Conservation (phyloP, 1,140 invertebrate genomes). For the Aradophagus sp. region DNA sequence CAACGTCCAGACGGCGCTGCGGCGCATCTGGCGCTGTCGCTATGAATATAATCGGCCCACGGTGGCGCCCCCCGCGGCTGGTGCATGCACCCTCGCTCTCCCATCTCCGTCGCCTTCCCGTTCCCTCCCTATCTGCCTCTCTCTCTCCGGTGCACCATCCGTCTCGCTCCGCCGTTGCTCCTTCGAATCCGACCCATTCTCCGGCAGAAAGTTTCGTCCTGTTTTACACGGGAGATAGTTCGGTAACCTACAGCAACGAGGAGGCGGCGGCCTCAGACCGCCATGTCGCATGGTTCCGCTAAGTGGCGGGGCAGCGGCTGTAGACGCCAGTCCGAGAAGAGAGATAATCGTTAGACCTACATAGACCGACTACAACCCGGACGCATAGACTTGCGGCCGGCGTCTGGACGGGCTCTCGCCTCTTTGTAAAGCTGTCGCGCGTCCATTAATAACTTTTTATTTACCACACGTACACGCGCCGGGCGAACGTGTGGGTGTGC, state of each 20-base stretch:
- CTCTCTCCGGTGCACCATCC: too few relatives aligned
- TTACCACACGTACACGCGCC: too few relatives aligned
- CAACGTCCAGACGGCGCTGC: slow-evolving; percentile 60
- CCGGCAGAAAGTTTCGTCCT: slow-evolving; percentile 55
- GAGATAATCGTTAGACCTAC: slow-evolving; percentile 55
- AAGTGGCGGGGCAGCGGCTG: slow-evolving; percentile 25
- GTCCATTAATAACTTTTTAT: slow-evolving; percentile 49
- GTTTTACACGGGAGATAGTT: slow-evolving; percentile 57
- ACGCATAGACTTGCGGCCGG: slow-evolving; percentile 28
- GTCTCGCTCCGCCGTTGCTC: slow-evolving; percentile 1
- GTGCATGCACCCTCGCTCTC: too few relatives aligned
- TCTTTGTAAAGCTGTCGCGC: slow-evolving; percentile 29
- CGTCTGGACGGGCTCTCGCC: slow-evolving; percentile 28
- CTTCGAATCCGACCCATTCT: slow-evolving; percentile 34
- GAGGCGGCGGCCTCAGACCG: slow-evolving; percentile 33
- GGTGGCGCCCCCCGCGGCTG: too few relatives aligned
- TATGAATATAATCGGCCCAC: slow-evolving; percentile 55
- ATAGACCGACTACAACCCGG: slow-evolving; percentile 35
- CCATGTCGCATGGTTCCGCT: slow-evolving; percentile 33
- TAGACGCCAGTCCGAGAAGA: slow-evolving; percentile 34
- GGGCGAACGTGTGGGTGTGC: too few relatives aligned
- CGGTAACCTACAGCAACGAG: slow-evolving; percentile 55
- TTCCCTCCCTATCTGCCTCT: too few relatives aligned
- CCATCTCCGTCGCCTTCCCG: too few relatives aligned
- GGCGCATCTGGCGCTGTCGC: slow-evolving; percentile 59